Percentiles rank a stretch among this genome's conserved stretches.
phyloP scores from a whole-genome alignment of 2,888 invertebrate genomes.

The Drosophila macrospina region DNA sequence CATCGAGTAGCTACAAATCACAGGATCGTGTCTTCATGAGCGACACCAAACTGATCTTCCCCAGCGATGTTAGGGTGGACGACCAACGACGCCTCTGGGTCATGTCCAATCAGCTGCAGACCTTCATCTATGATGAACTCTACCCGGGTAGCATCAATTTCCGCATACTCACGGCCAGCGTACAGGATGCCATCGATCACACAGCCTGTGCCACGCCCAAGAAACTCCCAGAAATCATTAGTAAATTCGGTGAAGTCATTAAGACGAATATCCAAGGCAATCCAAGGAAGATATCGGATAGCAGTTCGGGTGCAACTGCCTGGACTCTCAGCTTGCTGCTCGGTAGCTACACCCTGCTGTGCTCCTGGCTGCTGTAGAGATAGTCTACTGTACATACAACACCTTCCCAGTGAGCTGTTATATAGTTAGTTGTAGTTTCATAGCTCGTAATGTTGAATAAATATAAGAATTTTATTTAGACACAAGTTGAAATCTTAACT shows the following conservation, averaged over 20 bases:
- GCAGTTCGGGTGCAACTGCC: slow-evolving; percentile 4
- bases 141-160: slow-evolving; percentile 89
- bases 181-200: slow-evolving; percentile 89
- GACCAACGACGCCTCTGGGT: slow-evolving; percentile 90
- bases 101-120: slow-evolving; percentile 90
- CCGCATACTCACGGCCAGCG: slow-evolving; percentile 89
- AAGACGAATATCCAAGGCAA: slow-evolving; percentile 82
- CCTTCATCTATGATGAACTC: slow-evolving; percentile 89
- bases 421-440: slow-evolving; percentile 37
- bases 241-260: slow-evolving; percentile 86
- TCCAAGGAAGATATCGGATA: slow-evolving; percentile 14
- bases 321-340: slow-evolving; percentile 24
- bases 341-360: slow-evolving; percentile 25
- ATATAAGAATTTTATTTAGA: slow-evolving; percentile 58
- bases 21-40: slow-evolving; percentile 91
- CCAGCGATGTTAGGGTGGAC: slow-evolving; percentile 92
- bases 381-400: slow-evolving; percentile 10
- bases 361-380: slow-evolving; percentile 31
- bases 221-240: slow-evolving; percentile 87
- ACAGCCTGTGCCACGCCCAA: slow-evolving; percentile 89
- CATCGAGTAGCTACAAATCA: slow-evolving; percentile 89
- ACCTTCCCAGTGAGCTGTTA: slow-evolving; percentile 29
- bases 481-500: slow-evolving; percentile 3
- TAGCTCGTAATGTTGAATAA: slow-evolving; percentile 61
- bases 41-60: slow-evolving; percentile 90